Percentiles rank a stretch among this genome's conserved stretches.
These are phyloP conservation scores for Cryptocheilus praepositus DNA, from an alignment of 2,888 invertebrate species.

Conservation along the genomic window DNA sequence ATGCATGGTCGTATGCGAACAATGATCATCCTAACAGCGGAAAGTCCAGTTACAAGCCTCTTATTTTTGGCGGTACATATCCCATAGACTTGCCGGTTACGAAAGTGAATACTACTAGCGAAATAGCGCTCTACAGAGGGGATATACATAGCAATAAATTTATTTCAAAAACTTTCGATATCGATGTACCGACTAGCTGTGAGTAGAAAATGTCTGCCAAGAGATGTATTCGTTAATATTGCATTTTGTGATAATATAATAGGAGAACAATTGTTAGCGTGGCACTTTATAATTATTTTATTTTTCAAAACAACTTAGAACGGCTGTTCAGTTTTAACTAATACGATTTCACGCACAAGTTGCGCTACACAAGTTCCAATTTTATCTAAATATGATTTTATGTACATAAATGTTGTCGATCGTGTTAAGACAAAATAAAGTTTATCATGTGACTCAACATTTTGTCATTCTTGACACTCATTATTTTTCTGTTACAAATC, in stretches of 20 bases:
- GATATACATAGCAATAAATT: constrained; percentile 38
- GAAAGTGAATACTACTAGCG: constrained; percentile 42
- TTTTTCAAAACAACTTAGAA: constrained; percentile 1
- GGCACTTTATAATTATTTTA: constrained; percentile 2
- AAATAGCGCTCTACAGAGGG: constrained; percentile 29
- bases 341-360: too few species aligned
- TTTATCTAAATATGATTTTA: background rate
- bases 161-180: constrained; percentile 75
- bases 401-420: constrained; percentile 5
- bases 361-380: background rate
- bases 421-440: constrained; percentile 46
- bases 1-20: constrained; percentile 76
- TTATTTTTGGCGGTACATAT: constrained; percentile 90
- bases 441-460: constrained; percentile 40
- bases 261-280: too few species aligned
- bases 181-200: constrained; percentile 75
- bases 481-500: constrained; percentile 2
- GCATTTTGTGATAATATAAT: too few species aligned
- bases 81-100: constrained; percentile 85
- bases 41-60: constrained; percentile 77
- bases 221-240: too few species aligned
- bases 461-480: constrained; percentile 29
- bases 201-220: constrained; percentile 31
- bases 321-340: too few species aligned
- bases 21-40: constrained; percentile 42